Evolutionary conservation across 2,888 invertebrate genomes (phyloP).

Genomic region (Nematopogon swammerdamellus): DNA sequence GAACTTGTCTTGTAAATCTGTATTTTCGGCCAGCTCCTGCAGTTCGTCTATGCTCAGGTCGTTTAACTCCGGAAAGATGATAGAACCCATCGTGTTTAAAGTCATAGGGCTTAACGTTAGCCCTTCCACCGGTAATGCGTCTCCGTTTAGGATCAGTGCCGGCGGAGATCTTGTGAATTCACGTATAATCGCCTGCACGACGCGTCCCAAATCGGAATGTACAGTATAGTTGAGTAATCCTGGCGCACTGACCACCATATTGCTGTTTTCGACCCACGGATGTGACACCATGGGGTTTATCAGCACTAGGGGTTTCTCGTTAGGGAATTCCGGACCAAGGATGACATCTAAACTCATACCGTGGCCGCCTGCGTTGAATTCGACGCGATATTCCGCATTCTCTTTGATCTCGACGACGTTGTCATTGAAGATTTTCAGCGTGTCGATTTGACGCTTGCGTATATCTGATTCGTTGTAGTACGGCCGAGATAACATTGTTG

Average conservation of each 20-base stretch:
- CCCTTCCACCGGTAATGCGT: constrained; percentile 2
- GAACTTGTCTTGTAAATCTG: constrained; percentile 71
- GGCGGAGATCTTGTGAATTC: constrained; percentile 64
- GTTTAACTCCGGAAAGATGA: constrained; percentile 37
- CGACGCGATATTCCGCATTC: constrained; percentile 69
- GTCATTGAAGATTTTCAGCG: constrained; percentile 78
- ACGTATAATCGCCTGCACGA: constrained; percentile 76
- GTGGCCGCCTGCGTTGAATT: constrained; percentile 63
- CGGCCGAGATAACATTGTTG: constrained; percentile 50
- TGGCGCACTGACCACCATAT: constrained; percentile 70
- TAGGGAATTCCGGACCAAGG: constrained; percentile 69
- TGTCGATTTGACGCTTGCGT: constrained; percentile 74
- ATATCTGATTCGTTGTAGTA: constrained; percentile 55
- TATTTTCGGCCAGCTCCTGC: constrained; percentile 64
- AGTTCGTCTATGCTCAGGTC: constrained; percentile 59
- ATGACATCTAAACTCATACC: constrained; percentile 65
- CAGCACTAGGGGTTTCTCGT: constrained; percentile 68
- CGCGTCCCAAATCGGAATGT: constrained; percentile 76
- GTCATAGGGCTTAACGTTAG: background rate
- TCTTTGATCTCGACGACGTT: constrained; percentile 71
- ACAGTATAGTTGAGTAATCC: constrained; percentile 73
- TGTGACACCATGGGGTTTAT: constrained; percentile 66
- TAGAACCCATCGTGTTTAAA: constrained; percentile 9
- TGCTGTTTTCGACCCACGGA: constrained; percentile 67
- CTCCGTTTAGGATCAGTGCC: constrained; percentile 44